These are phyloP conservation scores for Urocitellus parryii DNA, from an alignment of 2,113 vertebrate genomes.

Conservation along the genomic window DNA sequence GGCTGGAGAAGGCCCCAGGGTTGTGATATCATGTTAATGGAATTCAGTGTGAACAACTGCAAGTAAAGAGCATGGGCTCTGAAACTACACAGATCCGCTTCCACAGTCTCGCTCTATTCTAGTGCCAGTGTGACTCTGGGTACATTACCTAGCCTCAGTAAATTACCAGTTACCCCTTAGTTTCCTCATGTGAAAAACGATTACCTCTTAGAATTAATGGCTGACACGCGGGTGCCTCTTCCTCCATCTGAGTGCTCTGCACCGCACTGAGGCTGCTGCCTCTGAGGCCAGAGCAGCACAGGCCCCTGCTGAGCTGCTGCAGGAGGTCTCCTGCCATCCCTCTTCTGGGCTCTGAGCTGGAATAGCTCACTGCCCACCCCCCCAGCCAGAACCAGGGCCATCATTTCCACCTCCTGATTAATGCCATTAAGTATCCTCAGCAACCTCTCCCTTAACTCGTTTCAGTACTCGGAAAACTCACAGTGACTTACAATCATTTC, in stretches of 20 bases:
- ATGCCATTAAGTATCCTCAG: neutral
- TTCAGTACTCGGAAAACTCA: neutral
- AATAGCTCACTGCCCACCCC: neutral
- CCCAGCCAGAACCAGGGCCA: neutral
- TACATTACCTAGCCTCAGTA: neutral
- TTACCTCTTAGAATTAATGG: neutral
- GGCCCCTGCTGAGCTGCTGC: neutral
- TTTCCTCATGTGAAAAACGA: conserved; percentile 47
- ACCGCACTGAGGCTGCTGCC: neutral
- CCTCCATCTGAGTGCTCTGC: neutral
- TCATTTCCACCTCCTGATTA: neutral
- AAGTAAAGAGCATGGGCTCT: neutral
- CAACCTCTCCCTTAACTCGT: neutral
- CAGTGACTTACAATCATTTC: neutral
- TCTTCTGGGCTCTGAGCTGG: neutral
- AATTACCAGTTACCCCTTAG: neutral
- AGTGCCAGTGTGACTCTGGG: conserved; percentile 14
- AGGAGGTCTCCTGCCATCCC: neutral
- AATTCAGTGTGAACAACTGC: conserved; percentile 48
- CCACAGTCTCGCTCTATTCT: neutral
- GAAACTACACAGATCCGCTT: neutral
- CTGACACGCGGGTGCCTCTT: neutral
- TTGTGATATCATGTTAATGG: conserved; percentile 24
- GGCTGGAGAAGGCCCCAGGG: conserved; percentile 4
- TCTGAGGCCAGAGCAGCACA: fast-evolving